Evolutionary conservation across 2,888 invertebrate species (phyloP), one percentile per base, ranked within the genome.

Genomic region (Dermolepida albohirtum): DNA sequence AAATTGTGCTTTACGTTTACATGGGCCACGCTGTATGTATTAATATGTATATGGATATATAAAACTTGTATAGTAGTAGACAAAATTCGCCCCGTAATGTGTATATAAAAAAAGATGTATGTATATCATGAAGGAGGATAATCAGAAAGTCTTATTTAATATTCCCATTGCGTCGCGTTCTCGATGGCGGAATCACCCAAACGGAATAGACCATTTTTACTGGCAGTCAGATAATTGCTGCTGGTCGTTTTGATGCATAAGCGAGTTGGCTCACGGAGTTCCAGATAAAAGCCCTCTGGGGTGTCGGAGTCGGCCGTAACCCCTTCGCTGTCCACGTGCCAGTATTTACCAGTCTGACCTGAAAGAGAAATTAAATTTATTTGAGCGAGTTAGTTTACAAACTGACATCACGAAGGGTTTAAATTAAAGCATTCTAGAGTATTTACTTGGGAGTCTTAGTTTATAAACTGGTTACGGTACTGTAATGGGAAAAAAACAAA

Each of bases 281-380:
- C 97, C 78, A 98, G 87, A 82, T 92, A 93, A 87, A 97, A 97
- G 62, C 94, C 93, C 78, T 92, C 90, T 14, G 95, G 92, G 16
- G 87, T 82, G 78, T 95, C 95, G 27, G 93, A 89, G 83, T 96
- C 97, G 69, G 95, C 94, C 40, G 91, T 89, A 66, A 97, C 91
- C 64, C 91, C 89, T 83, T 97, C 97, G 76, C 92, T 91, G 81
- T 94, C 93, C 64, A 94, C 91, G 82, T 94, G 92, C 96, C 97
- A 97, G 85, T 96, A 98, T 82, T 95, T 95, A 78, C 94, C 94
- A 84, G 94, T 96, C 82, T 93, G 92, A 74, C 95, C 95, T 95
- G 84, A 14, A 84, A 79, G 71, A 11, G 10, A 50, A 22, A 17
- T n/a, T 17, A n/a, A 47, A 47, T 16, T 14, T 17, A 14, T 14